A percentile compares a stretch with the other conserved stretches of the same genome.
Conservation (phyloP, 2,797 vertebrate species). For the Coilia nasus region DNA sequence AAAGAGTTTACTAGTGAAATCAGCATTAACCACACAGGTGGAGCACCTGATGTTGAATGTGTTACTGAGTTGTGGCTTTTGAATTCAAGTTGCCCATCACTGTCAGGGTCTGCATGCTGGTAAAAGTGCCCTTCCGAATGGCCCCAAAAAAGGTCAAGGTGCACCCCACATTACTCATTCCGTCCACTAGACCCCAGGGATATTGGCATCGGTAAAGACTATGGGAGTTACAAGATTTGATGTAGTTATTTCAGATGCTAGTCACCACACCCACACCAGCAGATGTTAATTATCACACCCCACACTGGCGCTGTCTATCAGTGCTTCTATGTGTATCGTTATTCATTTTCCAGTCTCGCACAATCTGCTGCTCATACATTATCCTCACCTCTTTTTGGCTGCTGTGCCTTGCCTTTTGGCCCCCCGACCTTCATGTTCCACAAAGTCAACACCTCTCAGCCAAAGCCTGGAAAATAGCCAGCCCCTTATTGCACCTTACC, state of each 20-base stretch:
- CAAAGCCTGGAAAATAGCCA: background rate
- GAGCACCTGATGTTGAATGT: too few relatives aligned
- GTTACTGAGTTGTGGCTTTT: too few relatives aligned
- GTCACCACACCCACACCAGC: background rate
- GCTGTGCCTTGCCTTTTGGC: background rate
- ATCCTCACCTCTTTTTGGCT: background rate
- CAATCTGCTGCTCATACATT: background rate
- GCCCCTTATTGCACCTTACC: background rate
- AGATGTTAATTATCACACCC: background rate
- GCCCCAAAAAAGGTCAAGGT: background rate
- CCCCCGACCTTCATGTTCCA: background rate
- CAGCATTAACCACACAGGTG: too few relatives aligned
- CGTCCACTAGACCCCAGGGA: background rate
- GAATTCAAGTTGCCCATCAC: too few relatives aligned
- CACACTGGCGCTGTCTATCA: background rate
- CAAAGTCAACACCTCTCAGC: background rate
- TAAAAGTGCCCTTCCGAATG: background rate
- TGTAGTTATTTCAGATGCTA: background rate
- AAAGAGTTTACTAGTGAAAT: too few relatives aligned
- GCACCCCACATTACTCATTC: background rate
- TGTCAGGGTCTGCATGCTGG: background rate
- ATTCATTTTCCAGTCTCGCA: background rate
- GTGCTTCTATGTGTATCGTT: background rate
- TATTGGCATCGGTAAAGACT: background rate
- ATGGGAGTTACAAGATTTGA: background rate